Evolutionary conservation across 2,888 invertebrate genomes (phyloP).

Genomic region (Lordiphosa fenestrarum): DNA sequence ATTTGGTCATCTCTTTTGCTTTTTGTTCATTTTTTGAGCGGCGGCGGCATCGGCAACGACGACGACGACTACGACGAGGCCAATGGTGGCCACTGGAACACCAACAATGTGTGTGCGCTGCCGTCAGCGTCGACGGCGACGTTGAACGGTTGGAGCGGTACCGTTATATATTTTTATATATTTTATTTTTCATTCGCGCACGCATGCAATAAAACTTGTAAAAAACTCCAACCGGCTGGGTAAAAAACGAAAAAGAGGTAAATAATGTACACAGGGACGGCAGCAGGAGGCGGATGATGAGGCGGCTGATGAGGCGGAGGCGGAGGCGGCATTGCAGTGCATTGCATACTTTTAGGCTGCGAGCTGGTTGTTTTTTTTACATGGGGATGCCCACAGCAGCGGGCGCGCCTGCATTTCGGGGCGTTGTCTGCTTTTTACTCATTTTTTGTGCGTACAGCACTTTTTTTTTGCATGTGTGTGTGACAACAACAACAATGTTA

Average conservation of each 20-base stretch:
- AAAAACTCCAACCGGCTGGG: slow-evolving; percentile 55
- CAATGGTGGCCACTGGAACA: slow-evolving; percentile 7
- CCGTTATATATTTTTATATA: slow-evolving; percentile 74
- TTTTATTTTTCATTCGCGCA: slow-evolving; percentile 78
- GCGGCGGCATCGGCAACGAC: slow-evolving; percentile 12
- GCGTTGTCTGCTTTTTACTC: slow-evolving; percentile 70
- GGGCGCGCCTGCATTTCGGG: slow-evolving; percentile 33
- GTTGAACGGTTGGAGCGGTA: slow-evolving; percentile 56
- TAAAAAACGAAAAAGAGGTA: slow-evolving; percentile 71
- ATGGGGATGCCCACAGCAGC: slow-evolving; percentile 25
- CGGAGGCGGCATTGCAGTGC: slow-evolving; percentile 43
- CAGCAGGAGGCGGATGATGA: slow-evolving; percentile 10
- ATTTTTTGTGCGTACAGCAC: slow-evolving; percentile 66
- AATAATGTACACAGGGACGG: slow-evolving; percentile 55
- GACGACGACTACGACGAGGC: slow-evolving; percentile 16
- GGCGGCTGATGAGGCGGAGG: slow-evolving; percentile 12
- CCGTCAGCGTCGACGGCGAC: slow-evolving; percentile 34
- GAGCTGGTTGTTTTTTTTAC: slow-evolving; percentile 60
- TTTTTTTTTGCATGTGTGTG: slow-evolving; percentile 21
- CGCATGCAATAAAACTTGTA: slow-evolving; percentile 77
- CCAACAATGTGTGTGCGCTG: slow-evolving; percentile 12
- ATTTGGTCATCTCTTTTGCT: slow-evolving; percentile 73
- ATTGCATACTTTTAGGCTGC: slow-evolving; percentile 67
- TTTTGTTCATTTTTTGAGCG: slow-evolving; percentile 71
- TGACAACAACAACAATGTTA: slow-evolving; percentile 69